Conservation (phyloP, 2,113 vertebrate species). For the Microcebus griseorufus region DNA sequence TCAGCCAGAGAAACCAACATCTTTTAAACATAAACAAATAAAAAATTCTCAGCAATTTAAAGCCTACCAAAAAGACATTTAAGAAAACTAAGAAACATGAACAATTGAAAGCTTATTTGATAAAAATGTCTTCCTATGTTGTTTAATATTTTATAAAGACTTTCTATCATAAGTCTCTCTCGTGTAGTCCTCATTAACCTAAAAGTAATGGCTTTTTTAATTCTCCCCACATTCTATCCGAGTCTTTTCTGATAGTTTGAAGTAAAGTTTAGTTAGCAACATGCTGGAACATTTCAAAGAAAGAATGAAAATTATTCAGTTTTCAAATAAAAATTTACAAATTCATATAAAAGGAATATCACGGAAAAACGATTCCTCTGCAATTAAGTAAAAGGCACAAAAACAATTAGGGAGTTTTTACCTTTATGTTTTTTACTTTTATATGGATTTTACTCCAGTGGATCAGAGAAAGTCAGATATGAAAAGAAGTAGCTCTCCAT, state of each 20-base stretch:
- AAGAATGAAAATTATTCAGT: conserved; percentile 23
- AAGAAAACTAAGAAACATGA: conserved; percentile 17
- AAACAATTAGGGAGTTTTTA: not conserved
- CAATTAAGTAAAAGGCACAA: not conserved
- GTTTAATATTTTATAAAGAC: conserved; percentile 12
- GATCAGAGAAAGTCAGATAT: conserved; percentile 28
- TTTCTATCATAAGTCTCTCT: not conserved
- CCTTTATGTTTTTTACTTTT: not conserved
- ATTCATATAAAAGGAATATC: not conserved
- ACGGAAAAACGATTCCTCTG: not conserved
- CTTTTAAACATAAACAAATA: conserved; percentile 44
- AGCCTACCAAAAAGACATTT: not conserved
- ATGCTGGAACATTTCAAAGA: conserved; percentile 24
- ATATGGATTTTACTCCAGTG: not conserved
- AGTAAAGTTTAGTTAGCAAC: conserved; percentile 16
- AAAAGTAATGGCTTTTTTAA: conserved; percentile 47
- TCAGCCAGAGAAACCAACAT: conserved; percentile 31
- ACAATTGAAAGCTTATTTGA: conserved; percentile 2
- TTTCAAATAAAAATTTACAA: not conserved
- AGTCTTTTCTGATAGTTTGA: conserved; percentile 41
- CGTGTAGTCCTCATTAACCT: conserved; percentile 19
- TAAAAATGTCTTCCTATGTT: not conserved
- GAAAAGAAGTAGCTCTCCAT: conserved; percentile 36
- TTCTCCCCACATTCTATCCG: not conserved
- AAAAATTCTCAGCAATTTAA: conserved; percentile 22